Evolutionary conservation across 2,797 vertebrate species (phyloP).

Genomic region (Thripadectes ignobilis): DNA sequence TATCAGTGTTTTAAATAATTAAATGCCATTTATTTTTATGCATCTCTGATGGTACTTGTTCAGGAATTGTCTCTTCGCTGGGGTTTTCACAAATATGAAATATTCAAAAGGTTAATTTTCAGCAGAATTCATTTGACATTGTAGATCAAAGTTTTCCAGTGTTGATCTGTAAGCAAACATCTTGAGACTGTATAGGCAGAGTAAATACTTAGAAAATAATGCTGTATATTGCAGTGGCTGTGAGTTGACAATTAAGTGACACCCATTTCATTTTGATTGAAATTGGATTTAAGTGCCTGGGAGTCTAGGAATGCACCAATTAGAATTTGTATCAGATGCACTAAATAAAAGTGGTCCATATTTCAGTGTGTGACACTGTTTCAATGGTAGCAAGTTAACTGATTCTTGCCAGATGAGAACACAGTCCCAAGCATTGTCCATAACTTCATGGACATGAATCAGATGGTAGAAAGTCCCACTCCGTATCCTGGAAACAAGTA

Average conservation of each 20-base stretch:
- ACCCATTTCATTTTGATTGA: background rate
- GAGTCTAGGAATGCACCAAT: background rate
- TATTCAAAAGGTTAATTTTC: slow-evolving; percentile 32
- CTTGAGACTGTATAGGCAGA: background rate
- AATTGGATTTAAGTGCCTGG: background rate
- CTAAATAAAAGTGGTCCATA: background rate
- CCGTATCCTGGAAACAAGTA: background rate
- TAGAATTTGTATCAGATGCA: background rate
- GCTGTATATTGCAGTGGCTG: background rate
- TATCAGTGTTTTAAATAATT: slow-evolving; percentile 33
- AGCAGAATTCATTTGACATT: slow-evolving; percentile 26
- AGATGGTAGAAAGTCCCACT: background rate
- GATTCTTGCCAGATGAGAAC: background rate
- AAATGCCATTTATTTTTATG: slow-evolving; percentile 24
- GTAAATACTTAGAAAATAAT: slow-evolving; percentile 34
- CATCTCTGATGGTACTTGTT: background rate
- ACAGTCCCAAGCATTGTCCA: background rate
- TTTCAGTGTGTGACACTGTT: background rate
- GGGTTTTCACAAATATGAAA: slow-evolving; percentile 33
- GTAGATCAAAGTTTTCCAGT: background rate
- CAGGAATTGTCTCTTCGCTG: background rate
- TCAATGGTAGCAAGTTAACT: background rate
- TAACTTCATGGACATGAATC: background rate
- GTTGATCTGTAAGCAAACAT: slow-evolving; percentile 29
- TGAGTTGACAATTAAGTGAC: background rate